Evolutionary conservation across 2,797 vertebrate genomes (phyloP).

Genomic region (Schizothorax lantsangensis): DNA sequence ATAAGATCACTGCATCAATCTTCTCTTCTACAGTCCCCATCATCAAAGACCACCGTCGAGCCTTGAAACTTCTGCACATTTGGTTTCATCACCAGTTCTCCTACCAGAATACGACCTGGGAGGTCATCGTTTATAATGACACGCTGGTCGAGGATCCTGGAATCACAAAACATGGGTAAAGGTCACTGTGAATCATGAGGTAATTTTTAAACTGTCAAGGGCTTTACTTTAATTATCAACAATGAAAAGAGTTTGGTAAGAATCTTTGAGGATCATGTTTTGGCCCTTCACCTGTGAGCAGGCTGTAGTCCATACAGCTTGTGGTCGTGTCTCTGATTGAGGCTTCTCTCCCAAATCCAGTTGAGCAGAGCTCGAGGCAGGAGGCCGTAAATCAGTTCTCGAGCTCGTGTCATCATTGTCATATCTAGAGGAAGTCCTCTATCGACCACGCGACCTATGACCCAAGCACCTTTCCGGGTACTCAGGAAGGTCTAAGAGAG

Average conservation of each 20-base stretch:
- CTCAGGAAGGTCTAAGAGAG: conserved; percentile 84
- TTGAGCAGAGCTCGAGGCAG: conserved; percentile 72
- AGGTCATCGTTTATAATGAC: conserved; percentile 78
- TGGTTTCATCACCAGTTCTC: conserved; percentile 74
- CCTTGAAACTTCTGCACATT: conserved; percentile 73
- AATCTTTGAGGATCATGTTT: not conserved
- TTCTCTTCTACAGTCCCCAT: conserved; percentile 74
- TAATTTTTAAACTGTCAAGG: not conserved
- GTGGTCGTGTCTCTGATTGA: conserved; percentile 82
- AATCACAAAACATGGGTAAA: not conserved
- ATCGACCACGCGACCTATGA: conserved; percentile 77
- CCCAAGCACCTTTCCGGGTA: conserved; percentile 83
- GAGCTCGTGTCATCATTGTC: conserved; percentile 70
- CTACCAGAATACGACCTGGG: conserved; percentile 77
- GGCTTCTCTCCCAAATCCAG: conserved; percentile 68
- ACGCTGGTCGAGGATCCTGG: conserved; percentile 70
- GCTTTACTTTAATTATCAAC: not conserved
- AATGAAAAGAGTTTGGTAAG: not conserved
- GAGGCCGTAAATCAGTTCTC: conserved; percentile 65
- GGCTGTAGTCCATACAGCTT: conserved; percentile 83
- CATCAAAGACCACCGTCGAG: conserved; percentile 76
- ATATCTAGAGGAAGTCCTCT: conserved; percentile 85
- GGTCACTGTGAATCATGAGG: not conserved
- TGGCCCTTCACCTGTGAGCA: conserved; percentile 76
- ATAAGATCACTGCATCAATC: conserved; percentile 80